Evolutionary conservation across 1,140 invertebrate genomes (phyloP).

Genomic region (Papilio glaucus): DNA sequence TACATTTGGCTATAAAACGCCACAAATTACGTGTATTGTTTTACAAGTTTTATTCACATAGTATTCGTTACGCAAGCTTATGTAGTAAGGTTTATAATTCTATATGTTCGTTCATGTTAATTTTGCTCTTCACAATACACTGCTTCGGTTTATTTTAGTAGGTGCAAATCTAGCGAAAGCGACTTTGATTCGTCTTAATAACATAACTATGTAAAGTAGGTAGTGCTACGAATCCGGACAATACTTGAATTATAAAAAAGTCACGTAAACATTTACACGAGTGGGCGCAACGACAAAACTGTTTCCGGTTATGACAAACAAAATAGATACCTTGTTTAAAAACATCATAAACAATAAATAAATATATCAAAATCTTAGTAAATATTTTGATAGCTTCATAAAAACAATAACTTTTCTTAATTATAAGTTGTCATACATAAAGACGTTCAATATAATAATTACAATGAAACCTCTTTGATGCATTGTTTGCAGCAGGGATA

Average conservation of each 20-base stretch:
- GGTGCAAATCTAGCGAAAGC: slow-evolving; percentile 39
- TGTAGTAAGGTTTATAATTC: slow-evolving; percentile 20
- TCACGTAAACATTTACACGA: slow-evolving; percentile 36
- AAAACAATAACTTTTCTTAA: slow-evolving; percentile 24
- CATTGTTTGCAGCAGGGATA: too few relatives aligned
- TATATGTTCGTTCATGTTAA: slow-evolving; percentile 28
- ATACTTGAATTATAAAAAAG: slow-evolving; percentile 35
- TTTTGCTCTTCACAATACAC: slow-evolving; percentile 24
- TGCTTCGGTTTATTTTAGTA: slow-evolving; percentile 29
- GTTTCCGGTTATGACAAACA: slow-evolving; percentile 31
- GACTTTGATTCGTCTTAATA: slow-evolving; percentile 39
- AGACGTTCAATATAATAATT: neutral
- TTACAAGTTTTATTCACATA: neutral
- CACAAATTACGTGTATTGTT: slow-evolving; percentile 21
- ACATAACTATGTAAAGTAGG: slow-evolving; percentile 38
- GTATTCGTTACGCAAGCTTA: slow-evolving; percentile 24
- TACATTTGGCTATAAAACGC: neutral
- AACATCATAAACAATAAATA: slow-evolving; percentile 22
- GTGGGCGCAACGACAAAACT: slow-evolving; percentile 7
- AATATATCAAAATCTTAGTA: slow-evolving; percentile 33
- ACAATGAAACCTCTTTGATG: neutral
- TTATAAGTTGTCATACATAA: neutral
- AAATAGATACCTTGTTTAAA: slow-evolving; percentile 30
- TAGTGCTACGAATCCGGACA: slow-evolving; percentile 36
- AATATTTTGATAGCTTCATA: slow-evolving; percentile 18